phyloP scores from a whole-genome alignment of 2,888 invertebrate genomes.

The Machimus rusticus region DNA sequence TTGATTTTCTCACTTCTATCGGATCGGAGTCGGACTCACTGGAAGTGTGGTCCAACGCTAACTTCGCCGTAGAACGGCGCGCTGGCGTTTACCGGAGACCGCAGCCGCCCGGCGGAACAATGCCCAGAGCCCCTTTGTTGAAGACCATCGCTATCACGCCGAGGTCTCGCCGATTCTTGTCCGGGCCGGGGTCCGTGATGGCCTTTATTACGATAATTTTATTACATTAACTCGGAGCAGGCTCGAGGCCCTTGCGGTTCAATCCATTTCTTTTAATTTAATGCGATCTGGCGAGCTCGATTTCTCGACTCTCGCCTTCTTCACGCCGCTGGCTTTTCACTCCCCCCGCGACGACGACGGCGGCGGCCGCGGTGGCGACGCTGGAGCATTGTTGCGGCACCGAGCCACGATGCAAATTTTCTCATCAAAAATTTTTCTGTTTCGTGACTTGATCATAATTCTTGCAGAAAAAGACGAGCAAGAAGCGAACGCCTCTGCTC shows the following conservation, averaged over 20 bases:
- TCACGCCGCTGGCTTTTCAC: constrained; percentile 16
- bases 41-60: background rate
- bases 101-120: constrained; percentile 4
- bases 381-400: constrained; percentile 3
- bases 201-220: constrained; percentile 41
- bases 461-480: constrained; percentile 1
- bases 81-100: background rate
- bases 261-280: constrained; percentile 43
- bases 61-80: background rate
- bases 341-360: background rate
- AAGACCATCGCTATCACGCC: constrained; percentile 16
- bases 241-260: constrained; percentile 30
- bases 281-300: constrained; percentile 34
- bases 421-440: constrained; percentile 39
- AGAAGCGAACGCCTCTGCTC: background rate
- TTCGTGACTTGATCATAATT: constrained; percentile 41
- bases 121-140: constrained; percentile 17
- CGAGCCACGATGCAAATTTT: constrained; percentile 37
- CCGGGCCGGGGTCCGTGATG: background rate
- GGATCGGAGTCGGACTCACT: background rate
- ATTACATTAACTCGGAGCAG: constrained; percentile 30
- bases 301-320: constrained; percentile 15
- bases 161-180: background rate
- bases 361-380: background rate
- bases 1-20: background rate